Base-by-base conservation (phyloP, 2,797 vertebrate species). In the Parauchenoglanis ngamensis region DNA sequence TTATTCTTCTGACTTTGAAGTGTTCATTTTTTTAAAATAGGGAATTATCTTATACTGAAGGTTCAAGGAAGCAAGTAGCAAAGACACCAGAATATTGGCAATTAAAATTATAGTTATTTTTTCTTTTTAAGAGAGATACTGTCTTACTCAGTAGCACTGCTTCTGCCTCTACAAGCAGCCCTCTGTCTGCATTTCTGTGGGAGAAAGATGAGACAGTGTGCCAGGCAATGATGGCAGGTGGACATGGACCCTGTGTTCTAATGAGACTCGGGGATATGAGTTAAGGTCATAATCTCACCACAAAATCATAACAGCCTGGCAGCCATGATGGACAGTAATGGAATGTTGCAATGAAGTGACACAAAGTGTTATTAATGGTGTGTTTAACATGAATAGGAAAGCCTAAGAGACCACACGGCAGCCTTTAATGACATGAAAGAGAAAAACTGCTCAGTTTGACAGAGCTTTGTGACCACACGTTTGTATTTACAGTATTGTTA, bases 211-310 rank as follows among this genome's bases (percentile, higher is more conserved):
- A 77, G 49, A 77, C 75, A 78, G 17, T 78, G 17, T 78, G 28
- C 52, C 8, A 57, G n/a, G 52, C n/a, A 35, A 28, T 56, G 52
- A 56, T 56, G 52, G 23, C 76, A 31, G 52, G 52, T 78, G 76
- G 17, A 78, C 52, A 78, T 78, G 52, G 7, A 78, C 52, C 13
- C 4, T 21, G 52, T 35, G 28, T 21, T 57, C 8, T 56, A 78
- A 57, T 78, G 76, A 78, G 76, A 56, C n/a, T 78, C 3, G 1
- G 28, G 17, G 17, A 78, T 57, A 78, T 7, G n/a, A 52, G 21
- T 56, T 78, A 35, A 21, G 76, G 28, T 52, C 76, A 35, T 78
- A 78, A 78, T 78, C 28, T 78, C 76, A 35, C 15, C 76, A 31
- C 17, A 78, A 35, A 31, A 35, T 28, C 28, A 56, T 11, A 31